Evolutionary conservation across 1,140 invertebrate species (phyloP), one percentile per base, ranked within the genome.

Genomic region (Aphis gossypii): DNA sequence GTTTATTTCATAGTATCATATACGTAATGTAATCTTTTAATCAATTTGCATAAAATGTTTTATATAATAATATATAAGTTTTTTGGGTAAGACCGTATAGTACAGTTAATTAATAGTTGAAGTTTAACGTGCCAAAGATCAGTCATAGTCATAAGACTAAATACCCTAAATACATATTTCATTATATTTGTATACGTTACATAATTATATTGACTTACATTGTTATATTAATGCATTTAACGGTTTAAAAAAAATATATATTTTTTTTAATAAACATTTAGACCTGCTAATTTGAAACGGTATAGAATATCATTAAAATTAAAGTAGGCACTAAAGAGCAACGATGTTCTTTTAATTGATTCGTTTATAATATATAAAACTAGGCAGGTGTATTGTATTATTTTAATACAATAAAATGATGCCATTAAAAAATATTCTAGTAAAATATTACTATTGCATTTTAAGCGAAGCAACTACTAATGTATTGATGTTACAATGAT

Each of bases 151-250:
- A 60, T 60, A 68, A 14, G 23, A 68, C 9, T 84, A 86, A 9
- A 0, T 90, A 90, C 21, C 41, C 35, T 23, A 60, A 90, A 60
- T 90, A 60, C 51, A 60, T 90, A 56, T 90, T 90, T 90, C 48
- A 90, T 90, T 38, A 90, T 60, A 90, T 41, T 90, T 23, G 14
- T 30, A 38, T 30, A 51, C 18, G 2, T 51, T 51, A 18, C 18
- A 48, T 51, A 0, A 41, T 56, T 25, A 41, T 18, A 90, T 25
- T 51, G 18, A 48, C 86, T 88, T 48, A 3, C 38, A 41, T 41
- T 41, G 38, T 41, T 41, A n/a, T 25, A 44, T n/a, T 88, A n/a
- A n/a, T 88, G n/a, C 83, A 86, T 88, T 30, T 88, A 54, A 88
- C n/a, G 86, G 86, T 35, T 35, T 18, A 48, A 48, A 48, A 48